A percentile compares a stretch with the other conserved stretches of the same genome.
Conservation (phyloP, 2,797 vertebrate species). For the Garrulus glandarius region DNA sequence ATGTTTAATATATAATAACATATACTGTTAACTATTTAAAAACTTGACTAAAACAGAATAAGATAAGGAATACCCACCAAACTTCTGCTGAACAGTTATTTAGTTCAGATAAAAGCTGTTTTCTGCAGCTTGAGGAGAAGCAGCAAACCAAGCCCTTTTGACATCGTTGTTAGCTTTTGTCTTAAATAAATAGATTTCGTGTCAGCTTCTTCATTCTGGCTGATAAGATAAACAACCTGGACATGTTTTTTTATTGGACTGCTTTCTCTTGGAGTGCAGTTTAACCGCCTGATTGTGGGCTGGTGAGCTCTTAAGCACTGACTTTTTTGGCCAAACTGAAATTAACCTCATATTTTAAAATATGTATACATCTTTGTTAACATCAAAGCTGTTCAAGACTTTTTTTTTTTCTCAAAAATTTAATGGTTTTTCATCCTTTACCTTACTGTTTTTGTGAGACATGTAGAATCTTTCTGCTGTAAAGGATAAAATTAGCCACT, state of each 20-base stretch:
- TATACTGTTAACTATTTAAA: background rate
- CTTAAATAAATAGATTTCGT: conserved; percentile 26
- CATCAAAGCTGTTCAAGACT: rapidly evolving
- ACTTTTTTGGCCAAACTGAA: background rate
- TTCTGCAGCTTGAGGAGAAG: background rate
- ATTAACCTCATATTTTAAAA: background rate
- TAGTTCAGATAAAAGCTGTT: background rate
- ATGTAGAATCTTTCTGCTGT: background rate
- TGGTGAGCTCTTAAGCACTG: background rate
- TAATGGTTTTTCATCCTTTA: background rate
- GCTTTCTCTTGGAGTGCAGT: background rate
- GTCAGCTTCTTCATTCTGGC: background rate
- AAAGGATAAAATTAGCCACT: background rate
- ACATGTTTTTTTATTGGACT: background rate
- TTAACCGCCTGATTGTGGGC: background rate
- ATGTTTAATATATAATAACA: background rate
- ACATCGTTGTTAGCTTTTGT: background rate
- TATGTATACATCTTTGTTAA: background rate
- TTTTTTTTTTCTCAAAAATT: background rate
- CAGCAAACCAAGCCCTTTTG: background rate
- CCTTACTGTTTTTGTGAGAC: background rate
- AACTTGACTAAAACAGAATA: background rate
- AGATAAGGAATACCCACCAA: background rate
- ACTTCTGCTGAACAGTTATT: background rate
- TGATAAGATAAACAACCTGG: background rate